Conservation (phyloP, 2,797 vertebrate genomes). For the Malurus splendens region DNA sequence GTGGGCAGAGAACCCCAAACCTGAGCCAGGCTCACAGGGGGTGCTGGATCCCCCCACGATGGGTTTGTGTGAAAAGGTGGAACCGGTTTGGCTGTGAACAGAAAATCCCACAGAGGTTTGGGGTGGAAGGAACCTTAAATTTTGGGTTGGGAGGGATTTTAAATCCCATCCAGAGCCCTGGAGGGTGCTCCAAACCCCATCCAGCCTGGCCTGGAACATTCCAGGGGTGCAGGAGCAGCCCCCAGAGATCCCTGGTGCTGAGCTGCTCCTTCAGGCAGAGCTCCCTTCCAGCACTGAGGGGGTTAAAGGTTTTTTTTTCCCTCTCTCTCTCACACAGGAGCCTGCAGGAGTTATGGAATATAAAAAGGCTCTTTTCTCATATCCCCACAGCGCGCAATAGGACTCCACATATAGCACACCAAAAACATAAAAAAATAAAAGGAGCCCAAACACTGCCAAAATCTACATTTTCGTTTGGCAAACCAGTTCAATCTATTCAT, state of each 20-base stretch:
- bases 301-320: constrained; percentile 66
- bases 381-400: constrained; percentile 67
- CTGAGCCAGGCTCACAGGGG: background rate
- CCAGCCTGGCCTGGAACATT: fast-evolving
- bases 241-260: background rate
- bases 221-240: background rate
- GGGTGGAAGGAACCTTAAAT: background rate
- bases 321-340: constrained; percentile 32
- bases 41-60: background rate
- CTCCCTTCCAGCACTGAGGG: constrained; percentile 46
- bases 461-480: constrained; percentile 90
- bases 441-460: constrained; percentile 78
- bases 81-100: fast-evolving
- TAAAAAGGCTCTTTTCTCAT: constrained; percentile 84
- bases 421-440: constrained; percentile 68
- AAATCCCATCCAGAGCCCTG: background rate
- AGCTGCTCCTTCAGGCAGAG: background rate
- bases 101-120: background rate
- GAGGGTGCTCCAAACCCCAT: fast-evolving
- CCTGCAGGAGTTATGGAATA: constrained; percentile 83
- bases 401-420: constrained; percentile 72
- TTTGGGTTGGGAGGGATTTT: background rate
- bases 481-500: constrained; percentile 80
- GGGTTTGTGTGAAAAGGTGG: background rate
- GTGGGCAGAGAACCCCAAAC: background rate